Evolutionary conservation across 2,888 invertebrate genomes (phyloP).

Genomic region (Oligia fasciuncula): DNA sequence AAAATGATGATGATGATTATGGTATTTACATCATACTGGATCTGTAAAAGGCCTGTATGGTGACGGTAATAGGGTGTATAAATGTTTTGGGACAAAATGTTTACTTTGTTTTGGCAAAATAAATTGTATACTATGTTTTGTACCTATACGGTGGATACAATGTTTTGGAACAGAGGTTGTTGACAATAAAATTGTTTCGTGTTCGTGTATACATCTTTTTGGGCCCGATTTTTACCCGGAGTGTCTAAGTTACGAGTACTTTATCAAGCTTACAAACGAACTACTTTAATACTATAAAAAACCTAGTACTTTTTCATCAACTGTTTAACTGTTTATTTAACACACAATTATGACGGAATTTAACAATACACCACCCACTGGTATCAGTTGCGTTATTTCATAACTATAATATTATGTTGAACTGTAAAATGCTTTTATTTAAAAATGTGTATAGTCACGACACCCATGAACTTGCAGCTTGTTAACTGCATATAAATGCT

Average conservation of each 20-base stretch:
- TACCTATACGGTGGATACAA: neutral
- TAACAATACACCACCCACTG: neutral
- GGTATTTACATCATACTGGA: too few species aligned
- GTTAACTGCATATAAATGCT: neutral
- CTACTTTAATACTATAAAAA: neutral
- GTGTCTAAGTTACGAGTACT: neutral
- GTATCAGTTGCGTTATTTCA: slow-evolving; percentile 14
- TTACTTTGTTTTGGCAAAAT: neutral
- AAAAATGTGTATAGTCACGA: slow-evolving; percentile 38
- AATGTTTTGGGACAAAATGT: neutral
- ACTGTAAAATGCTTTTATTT: slow-evolving; percentile 54
- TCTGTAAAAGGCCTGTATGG: too few species aligned
- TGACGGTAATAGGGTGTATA: too few species aligned
- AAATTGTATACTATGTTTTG: neutral
- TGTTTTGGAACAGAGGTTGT: neutral
- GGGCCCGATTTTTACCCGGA: neutral
- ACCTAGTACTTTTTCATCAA: neutral
- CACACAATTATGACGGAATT: slow-evolving; percentile 11
- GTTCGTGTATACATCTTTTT: neutral
- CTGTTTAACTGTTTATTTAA: neutral
- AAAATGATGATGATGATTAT: too few species aligned
- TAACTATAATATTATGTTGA: slow-evolving; percentile 1
- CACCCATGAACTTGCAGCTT: slow-evolving; percentile 30
- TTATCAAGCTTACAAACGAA: neutral
- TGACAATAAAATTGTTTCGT: neutral